phyloP scores from a whole-genome alignment of 2,113 vertebrate species.

The Rhipidura dahli region DNA sequence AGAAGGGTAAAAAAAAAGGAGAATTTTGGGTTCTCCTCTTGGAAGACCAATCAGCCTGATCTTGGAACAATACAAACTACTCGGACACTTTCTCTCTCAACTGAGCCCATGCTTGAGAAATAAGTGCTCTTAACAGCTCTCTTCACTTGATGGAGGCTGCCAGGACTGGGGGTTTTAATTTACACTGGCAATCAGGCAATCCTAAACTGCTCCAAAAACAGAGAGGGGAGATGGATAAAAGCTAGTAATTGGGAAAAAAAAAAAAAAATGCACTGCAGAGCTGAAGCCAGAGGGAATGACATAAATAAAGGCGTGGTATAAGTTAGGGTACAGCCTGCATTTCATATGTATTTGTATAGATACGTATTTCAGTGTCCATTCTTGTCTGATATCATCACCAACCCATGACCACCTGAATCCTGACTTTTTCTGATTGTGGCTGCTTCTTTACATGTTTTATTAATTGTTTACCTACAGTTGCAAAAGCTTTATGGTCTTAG shows the following conservation, averaged over 20 bases:
- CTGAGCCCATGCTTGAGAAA: background rate
- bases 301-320: background rate
- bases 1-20: rapidly evolving
- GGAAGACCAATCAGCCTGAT: background rate
- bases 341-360: background rate
- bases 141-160: background rate
- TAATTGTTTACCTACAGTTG: background rate
- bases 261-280: background rate
- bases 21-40: background rate
- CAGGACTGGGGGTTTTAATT: background rate
- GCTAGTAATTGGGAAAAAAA: background rate
- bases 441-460: background rate
- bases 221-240: background rate
- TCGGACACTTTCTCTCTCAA: background rate
- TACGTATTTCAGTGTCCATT: background rate
- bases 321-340: background rate
- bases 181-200: background rate
- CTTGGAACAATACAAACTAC: background rate
- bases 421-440: background rate
- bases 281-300: background rate
- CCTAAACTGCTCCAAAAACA: background rate
- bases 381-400: background rate
- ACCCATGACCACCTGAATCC: background rate
- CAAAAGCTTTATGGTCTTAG: background rate
- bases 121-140: background rate